Percentiles rank a stretch among this genome's conserved stretches.
phyloP scores from a whole-genome alignment of 2,888 invertebrate genomes.

The Clivina fossor region DNA sequence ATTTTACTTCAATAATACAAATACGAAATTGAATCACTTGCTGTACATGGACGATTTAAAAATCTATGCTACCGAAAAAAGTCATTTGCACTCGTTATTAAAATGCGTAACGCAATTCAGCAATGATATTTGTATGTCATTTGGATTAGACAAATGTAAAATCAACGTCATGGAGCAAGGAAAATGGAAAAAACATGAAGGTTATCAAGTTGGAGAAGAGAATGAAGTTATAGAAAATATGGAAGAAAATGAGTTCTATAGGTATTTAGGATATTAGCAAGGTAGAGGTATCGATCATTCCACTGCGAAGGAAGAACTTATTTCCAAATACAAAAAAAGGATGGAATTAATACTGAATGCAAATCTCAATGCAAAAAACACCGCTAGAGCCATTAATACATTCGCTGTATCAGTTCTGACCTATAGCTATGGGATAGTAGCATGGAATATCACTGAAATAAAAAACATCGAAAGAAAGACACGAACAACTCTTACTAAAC shows the following conservation, averaged over 20 bases:
- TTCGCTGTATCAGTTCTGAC: too few species aligned
- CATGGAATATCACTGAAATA: too few species aligned
- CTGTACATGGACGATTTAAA: slow-evolving; percentile 39
- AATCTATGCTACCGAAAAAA: slow-evolving; percentile 29
- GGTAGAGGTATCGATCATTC: slow-evolving; percentile 5
- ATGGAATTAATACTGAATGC: too few species aligned
- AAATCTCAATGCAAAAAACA: too few species aligned
- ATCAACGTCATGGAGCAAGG: slow-evolving; percentile 1
- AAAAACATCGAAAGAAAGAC: slow-evolving; percentile 17
- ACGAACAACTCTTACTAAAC: neutral
- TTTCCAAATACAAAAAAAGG: too few species aligned
- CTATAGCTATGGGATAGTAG: too few species aligned
- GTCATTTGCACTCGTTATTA: slow-evolving; percentile 26
- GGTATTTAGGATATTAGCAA: slow-evolving; percentile 32
- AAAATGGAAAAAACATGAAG: slow-evolving; percentile 14
- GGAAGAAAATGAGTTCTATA: slow-evolving; percentile 23
- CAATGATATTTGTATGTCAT: slow-evolving; percentile 35
- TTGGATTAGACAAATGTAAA: slow-evolving; percentile 37
- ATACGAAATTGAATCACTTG: slow-evolving; percentile 18
- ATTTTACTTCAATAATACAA: neutral
- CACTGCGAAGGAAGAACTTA: slow-evolving; percentile 24
- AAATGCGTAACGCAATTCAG: slow-evolving; percentile 19
- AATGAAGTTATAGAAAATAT: slow-evolving; percentile 24
- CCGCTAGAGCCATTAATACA: too few species aligned
- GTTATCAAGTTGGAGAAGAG: neutral